Evolutionary conservation across 1,140 invertebrate species (phyloP).

Genomic region (Andricus grossulariae): DNA sequence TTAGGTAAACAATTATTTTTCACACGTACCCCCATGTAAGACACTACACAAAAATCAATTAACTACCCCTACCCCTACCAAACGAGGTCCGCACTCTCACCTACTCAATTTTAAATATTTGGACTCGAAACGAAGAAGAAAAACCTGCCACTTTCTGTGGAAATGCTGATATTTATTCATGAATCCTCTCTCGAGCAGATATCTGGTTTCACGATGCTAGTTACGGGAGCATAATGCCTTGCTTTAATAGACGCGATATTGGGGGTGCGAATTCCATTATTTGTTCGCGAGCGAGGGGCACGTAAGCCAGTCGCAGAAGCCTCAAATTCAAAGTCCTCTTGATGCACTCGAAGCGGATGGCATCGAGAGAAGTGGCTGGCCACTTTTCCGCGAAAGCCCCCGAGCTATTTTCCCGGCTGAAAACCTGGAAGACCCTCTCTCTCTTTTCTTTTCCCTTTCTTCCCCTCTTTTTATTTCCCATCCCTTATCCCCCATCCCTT

Average conservation of each 20-base stretch:
- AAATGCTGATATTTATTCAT: too few species aligned
- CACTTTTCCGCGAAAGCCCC: slow-evolving; percentile 44
- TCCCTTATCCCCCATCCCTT: slow-evolving; percentile 6
- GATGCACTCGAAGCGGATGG: slow-evolving; percentile 41
- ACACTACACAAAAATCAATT: too few species aligned
- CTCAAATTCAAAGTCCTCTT: slow-evolving; percentile 37
- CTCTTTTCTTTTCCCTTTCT: background rate
- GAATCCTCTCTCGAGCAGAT: too few species aligned
- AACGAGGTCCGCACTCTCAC: too few species aligned
- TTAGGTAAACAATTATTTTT: too few species aligned
- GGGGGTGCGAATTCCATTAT: slow-evolving; percentile 23
- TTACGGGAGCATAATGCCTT: background rate
- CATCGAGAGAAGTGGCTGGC: slow-evolving; percentile 46
- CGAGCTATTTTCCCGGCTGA: slow-evolving; percentile 45
- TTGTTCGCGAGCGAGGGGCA: slow-evolving; percentile 1
- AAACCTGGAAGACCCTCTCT: slow-evolving; percentile 33
- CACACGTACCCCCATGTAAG: too few species aligned
- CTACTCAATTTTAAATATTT: too few species aligned
- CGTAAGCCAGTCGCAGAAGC: slow-evolving; percentile 5
- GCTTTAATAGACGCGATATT: background rate
- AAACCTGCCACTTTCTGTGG: too few species aligned
- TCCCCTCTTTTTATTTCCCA: slow-evolving; percentile 14
- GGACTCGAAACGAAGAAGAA: too few species aligned
- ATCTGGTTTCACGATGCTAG: background rate
- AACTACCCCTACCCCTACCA: too few species aligned